Percentiles rank a stretch among this genome's conserved stretches.
phyloP scores from a whole-genome alignment of 2,797 vertebrate species.

The Dermochelys coriacea region DNA sequence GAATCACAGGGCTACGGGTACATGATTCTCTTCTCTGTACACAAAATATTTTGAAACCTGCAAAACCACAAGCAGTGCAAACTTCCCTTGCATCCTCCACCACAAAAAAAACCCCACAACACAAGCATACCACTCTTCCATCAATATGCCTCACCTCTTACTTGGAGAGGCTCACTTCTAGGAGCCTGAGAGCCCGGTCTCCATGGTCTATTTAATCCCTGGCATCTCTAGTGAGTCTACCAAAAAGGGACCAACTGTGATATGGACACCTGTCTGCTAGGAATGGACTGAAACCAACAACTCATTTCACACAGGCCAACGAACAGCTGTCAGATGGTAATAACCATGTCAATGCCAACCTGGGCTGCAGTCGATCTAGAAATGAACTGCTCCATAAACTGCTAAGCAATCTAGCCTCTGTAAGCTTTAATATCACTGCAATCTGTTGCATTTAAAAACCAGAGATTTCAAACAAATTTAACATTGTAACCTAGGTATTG shows the following conservation, averaged over 20 bases:
- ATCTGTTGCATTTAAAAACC: background rate
- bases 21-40: background rate
- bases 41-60: conserved; percentile 22
- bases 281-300: background rate
- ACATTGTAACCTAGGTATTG: background rate
- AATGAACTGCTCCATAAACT: background rate
- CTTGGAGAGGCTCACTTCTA: background rate
- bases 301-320: background rate
- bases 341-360: background rate
- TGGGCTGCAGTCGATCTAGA: conserved; percentile 10
- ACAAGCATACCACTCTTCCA: background rate
- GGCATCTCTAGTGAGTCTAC: background rate
- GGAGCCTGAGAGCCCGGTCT: background rate
- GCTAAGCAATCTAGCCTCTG: conserved; percentile 1
- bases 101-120: background rate
- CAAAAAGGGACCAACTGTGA: background rate
- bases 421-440: background rate
- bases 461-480: background rate
- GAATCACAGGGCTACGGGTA: background rate
- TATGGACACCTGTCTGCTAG: background rate
- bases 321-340: conserved; percentile 5
- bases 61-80: background rate
- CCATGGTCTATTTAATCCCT: background rate
- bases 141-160: background rate
- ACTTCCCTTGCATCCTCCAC: background rate